Base-by-base conservation (phyloP, 2,888 invertebrate species). In the Zaprionus obscuricornis region DNA sequence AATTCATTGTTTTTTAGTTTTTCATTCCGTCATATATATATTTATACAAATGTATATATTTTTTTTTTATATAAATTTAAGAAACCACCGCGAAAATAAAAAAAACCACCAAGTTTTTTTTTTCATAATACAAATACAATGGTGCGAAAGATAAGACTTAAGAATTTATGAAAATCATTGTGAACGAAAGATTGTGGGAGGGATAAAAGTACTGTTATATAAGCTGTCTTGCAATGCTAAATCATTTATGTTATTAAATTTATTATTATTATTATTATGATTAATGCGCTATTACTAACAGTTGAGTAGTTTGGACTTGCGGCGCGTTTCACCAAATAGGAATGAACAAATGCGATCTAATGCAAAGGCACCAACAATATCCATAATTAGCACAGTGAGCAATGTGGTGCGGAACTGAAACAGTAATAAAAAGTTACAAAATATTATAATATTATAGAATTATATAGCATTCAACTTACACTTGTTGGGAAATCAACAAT, bases 401-500 rank as follows among this genome's bases (percentile, higher is more conserved):
- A 99, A 91, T 66, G 95, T 94, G 74, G 93, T 92, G 74, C 98
- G 97, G 89, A 98, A 98, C 98, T 98, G 93, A 57, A 14, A 11
- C 33, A 45, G 5, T 89, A 84, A 45, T 14, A 11, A 34, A 45
- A 4, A 8, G 11, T 43, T 20, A 26, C 3, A 1, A 11, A 8
- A 1, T 8, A 26, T 3, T 11, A 13, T 16, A 24, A 1, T n/a
- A 31, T 1, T 3, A 20, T 8, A 1, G 4, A 27, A 5, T 4
- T 16, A 47, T 67, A 92, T n/a, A n/a, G n/a, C n/a, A n/a, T n/a
- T n/a, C n/a, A n/a, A n/a, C 94, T 93, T 91, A 98, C 98, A 89
- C 97, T 96, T 11, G 93, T 91, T 37, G 98, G 97, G 90, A 99
- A 97, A 87, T 96, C 94, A 5, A 99, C 97, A 67, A 99, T 96